phyloP scores from a whole-genome alignment of 2,797 vertebrate species.

The Amblyraja radiata region DNA sequence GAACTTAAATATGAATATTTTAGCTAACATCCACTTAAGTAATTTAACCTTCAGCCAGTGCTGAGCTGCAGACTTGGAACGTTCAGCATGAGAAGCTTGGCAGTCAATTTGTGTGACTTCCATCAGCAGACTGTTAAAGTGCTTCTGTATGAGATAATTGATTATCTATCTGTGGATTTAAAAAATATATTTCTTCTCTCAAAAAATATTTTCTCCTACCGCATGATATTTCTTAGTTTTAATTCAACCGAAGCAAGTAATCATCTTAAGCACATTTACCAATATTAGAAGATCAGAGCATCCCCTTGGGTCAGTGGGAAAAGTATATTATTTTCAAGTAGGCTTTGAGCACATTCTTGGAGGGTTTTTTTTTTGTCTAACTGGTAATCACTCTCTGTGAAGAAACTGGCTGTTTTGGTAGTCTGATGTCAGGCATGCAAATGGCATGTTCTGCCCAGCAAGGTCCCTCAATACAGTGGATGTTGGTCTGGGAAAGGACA shows the following conservation, averaged over 20 bases:
- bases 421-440: too few relatives aligned
- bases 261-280: background rate
- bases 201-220: background rate
- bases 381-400: too few relatives aligned
- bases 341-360: too few relatives aligned
- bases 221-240: background rate
- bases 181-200: background rate
- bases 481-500: too few relatives aligned
- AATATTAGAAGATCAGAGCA: background rate
- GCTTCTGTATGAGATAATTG: background rate
- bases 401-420: too few relatives aligned
- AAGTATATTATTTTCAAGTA: too few relatives aligned
- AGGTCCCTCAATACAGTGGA: too few relatives aligned
- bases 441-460: too few relatives aligned
- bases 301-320: background rate
- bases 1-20: background rate
- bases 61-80: background rate
- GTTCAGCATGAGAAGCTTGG: background rate
- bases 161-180: background rate
- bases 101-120: constrained; percentile 10
- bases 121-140: background rate
- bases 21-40: background rate
- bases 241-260: background rate
- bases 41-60: background rate
- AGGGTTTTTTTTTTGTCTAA: too few relatives aligned